Evolutionary conservation across 2,888 invertebrate genomes (phyloP).

Genomic region (Lucinisca nassula): DNA sequence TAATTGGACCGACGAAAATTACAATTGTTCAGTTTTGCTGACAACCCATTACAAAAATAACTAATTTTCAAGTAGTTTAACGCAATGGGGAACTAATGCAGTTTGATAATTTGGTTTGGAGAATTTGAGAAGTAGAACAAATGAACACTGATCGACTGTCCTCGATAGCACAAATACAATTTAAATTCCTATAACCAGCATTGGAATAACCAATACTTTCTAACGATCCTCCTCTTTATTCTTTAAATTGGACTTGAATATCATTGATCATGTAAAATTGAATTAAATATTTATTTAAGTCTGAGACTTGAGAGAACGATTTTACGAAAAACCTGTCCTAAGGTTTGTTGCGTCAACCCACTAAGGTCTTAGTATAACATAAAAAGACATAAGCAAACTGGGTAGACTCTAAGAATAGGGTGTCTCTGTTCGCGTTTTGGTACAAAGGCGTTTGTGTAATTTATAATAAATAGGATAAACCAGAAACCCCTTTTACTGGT

Average conservation of each 20-base stretch:
- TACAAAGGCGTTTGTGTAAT: neutral
- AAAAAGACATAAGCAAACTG: neutral
- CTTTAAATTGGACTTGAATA: conserved; percentile 3
- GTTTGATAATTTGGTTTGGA: neutral
- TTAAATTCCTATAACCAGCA: neutral
- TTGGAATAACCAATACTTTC: neutral
- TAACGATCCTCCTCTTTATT: neutral
- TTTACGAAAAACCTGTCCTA: neutral
- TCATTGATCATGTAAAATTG: neutral
- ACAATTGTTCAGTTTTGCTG: too few relatives aligned
- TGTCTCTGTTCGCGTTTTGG: neutral
- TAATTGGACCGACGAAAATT: too few relatives aligned
- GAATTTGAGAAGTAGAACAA: neutral
- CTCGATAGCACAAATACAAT: neutral
- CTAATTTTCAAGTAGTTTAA: neutral
- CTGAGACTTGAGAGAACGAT: neutral
- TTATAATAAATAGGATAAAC: neutral
- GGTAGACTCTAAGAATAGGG: neutral
- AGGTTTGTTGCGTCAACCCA: neutral
- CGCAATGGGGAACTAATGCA: neutral
- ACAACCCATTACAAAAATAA: too few relatives aligned
- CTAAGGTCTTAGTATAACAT: neutral
- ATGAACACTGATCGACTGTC: neutral
- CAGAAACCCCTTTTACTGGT: neutral
- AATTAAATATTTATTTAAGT: conserved; percentile 1